A percentile compares a stretch with the other conserved stretches of the same genome.
These are phyloP conservation scores for Yponomeuta cagnagella DNA, from an alignment of 2,888 invertebrate genomes.

Conservation along the genomic window DNA sequence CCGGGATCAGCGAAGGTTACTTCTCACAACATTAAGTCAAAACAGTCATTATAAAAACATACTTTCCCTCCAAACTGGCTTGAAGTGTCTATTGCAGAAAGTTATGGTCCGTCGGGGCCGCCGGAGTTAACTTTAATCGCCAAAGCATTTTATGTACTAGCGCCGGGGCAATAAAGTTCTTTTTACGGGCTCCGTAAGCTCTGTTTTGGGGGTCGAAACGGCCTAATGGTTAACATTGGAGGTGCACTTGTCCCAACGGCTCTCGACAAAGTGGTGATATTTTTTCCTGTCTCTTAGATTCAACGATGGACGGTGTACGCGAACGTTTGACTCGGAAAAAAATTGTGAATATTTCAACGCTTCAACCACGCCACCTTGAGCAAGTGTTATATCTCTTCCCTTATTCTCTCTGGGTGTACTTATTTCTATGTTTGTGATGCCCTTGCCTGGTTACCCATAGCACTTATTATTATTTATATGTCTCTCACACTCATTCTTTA, in stretches of 20 bases:
- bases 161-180: conserved; percentile 1
- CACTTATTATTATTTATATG: too few relatives aligned
- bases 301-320: neutral
- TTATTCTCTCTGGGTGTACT: too few relatives aligned
- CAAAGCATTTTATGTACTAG: conserved; percentile 2
- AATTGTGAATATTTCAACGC: too few relatives aligned
- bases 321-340: too few relatives aligned
- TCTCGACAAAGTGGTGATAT: neutral
- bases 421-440: too few relatives aligned
- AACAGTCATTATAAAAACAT: conserved; percentile 3
- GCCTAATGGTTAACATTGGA: neutral
- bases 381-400: too few relatives aligned
- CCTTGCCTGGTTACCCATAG: too few relatives aligned
- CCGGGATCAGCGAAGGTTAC: too few relatives aligned
- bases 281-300: neutral
- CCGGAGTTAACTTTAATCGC: conserved; percentile 2
- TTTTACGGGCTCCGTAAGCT: conserved; percentile 24
- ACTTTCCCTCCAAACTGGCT: conserved; percentile 1
- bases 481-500: too few relatives aligned
- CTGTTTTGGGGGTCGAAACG: conserved; percentile 20
- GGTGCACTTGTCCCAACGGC: neutral
- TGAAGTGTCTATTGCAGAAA: conserved; percentile 7
- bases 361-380: too few relatives aligned
- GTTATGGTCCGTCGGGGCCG: conserved; percentile 1
- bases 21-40: neutral